phyloP scores from a whole-genome alignment of 2,113 vertebrate species.

The Anhinga anhinga region DNA sequence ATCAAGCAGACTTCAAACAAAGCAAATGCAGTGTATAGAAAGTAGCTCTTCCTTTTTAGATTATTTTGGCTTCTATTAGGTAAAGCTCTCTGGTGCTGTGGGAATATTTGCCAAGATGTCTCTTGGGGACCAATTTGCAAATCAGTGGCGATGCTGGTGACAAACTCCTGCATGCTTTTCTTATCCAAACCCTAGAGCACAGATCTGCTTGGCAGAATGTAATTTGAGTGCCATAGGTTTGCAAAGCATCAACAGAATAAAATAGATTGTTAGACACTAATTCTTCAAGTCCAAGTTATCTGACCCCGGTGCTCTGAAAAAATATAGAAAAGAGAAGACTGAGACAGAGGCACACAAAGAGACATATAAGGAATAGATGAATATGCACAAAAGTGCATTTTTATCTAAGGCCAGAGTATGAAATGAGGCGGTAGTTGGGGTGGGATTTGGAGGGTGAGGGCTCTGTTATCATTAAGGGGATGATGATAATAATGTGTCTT shows the following conservation, averaged over 20 bases:
- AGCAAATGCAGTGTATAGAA: background rate
- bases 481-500: background rate
- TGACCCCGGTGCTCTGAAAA: background rate
- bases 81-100: background rate
- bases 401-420: background rate
- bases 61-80: background rate
- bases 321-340: background rate
- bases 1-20: constrained; percentile 4
- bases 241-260: background rate
- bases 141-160: background rate
- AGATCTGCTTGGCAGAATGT: background rate
- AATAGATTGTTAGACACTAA: background rate
- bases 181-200: background rate
- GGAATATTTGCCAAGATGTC: background rate
- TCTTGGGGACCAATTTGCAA: background rate
- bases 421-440: background rate
- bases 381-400: background rate
- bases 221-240: background rate
- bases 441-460: background rate
- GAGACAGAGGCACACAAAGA: background rate
- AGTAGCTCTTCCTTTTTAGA: background rate
- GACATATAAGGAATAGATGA: background rate
- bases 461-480: background rate
- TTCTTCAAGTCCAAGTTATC: background rate
- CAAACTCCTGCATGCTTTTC: background rate